These are phyloP conservation scores for Distichodus sexfasciatus DNA, from an alignment of 2,797 vertebrate genomes.

Conservation along the genomic window DNA sequence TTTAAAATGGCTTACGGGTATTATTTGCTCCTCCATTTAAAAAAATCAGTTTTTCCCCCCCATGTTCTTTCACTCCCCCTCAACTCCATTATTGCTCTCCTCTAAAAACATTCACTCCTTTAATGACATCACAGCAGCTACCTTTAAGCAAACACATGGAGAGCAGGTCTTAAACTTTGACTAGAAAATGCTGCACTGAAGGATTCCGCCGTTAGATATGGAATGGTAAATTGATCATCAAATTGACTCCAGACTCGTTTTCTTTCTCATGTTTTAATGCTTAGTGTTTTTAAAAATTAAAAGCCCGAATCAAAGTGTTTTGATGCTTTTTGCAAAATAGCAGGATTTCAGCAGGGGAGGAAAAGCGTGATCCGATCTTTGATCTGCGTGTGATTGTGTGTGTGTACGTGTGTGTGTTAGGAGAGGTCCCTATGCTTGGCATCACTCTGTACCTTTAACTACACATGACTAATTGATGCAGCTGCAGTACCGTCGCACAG, in stretches of 20 bases:
- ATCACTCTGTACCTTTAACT: constrained; percentile 73
- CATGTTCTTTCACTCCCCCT: constrained; percentile 34
- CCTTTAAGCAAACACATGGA: constrained; percentile 13
- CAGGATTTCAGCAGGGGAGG: constrained; percentile 12
- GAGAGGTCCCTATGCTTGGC: constrained; percentile 3
- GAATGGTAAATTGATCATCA: constrained; percentile 16
- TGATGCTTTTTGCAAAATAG: constrained; percentile 17
- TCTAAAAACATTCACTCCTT: constrained; percentile 15
- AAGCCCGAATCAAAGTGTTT: constrained; percentile 11
- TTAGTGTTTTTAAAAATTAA: background rate
- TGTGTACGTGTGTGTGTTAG: background rate
- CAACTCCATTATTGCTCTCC: constrained; percentile 29
- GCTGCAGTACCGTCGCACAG: constrained; percentile 72
- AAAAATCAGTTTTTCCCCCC: constrained; percentile 44
- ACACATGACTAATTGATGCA: constrained; percentile 81
- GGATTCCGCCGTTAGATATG: background rate
- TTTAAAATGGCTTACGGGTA: constrained; percentile 56
- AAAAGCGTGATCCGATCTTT: constrained; percentile 27
- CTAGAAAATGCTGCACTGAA: background rate
- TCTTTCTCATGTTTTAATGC: background rate
- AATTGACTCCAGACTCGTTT: constrained; percentile 16
- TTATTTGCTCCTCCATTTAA: constrained; percentile 56
- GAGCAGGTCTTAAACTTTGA: constrained; percentile 22
- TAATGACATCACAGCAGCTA: constrained; percentile 39
- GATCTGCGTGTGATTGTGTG: constrained; percentile 3